A percentile compares a stretch with the other conserved stretches of the same genome.
Evolutionary conservation across 2,888 invertebrate genomes (phyloP).

Genomic region (Synergus laeviventris): DNA sequence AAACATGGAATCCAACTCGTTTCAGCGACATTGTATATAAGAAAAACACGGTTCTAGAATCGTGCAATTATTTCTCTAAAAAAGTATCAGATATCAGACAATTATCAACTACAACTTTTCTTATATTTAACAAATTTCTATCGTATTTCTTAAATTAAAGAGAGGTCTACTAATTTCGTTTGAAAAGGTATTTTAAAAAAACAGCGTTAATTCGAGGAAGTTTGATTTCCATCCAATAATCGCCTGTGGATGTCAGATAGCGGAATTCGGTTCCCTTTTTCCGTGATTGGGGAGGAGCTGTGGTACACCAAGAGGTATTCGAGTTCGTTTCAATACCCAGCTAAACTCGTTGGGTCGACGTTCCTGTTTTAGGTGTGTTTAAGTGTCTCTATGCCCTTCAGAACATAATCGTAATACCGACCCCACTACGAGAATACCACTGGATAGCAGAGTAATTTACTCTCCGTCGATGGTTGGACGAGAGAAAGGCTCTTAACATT

Average conservation of each 20-base stretch:
- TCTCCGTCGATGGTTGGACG: constrained; percentile 15
- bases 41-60: neutral
- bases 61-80: neutral
- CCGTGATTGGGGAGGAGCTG: neutral
- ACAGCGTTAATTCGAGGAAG: neutral
- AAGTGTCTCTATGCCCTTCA: constrained; percentile 8
- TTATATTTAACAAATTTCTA: too few relatives aligned
- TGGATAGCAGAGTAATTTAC: constrained; percentile 26
- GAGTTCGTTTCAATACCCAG: constrained; percentile 12
- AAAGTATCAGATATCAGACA: neutral
- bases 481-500: constrained; percentile 43
- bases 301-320: constrained; percentile 30
- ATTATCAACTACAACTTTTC: too few relatives aligned
- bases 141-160: too few relatives aligned
- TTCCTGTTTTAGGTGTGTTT: constrained; percentile 31
- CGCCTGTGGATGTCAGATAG: constrained; percentile 10
- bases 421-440: constrained; percentile 3
- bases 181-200: neutral
- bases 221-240: constrained; percentile 11
- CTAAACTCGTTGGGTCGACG: constrained; percentile 6
- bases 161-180: too few relatives aligned
- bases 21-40: neutral
- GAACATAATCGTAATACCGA: constrained; percentile 33
- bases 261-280: constrained; percentile 30
- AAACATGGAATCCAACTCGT: neutral